Base-by-base conservation (phyloP, 2,797 vertebrate species). In the Cryptoblepharus egeriae region DNA sequence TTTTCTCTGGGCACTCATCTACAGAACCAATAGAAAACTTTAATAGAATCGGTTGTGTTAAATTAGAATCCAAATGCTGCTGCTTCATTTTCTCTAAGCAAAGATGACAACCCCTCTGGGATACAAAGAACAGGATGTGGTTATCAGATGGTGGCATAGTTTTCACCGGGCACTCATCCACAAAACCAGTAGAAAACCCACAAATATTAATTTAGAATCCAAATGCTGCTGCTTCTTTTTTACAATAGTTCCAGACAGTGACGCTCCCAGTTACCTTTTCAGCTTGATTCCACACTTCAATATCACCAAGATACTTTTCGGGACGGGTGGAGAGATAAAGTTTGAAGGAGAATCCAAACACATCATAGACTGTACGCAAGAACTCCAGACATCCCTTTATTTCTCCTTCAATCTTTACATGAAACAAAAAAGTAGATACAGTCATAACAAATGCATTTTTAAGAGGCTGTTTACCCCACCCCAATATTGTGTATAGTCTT, bases 261-360 rank as follows among this genome's bases (percentile, higher is more conserved):
- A 82, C 85, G 80, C 18, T 39, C 75, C 32, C 32, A 49, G 81
- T 95, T 93, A 99, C 98, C 97, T 98, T 99, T 94, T 99, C 99
- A 64, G 99, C 99, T 84, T 97, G 96, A 91, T 98, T 96, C 98
- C 99, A 99, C 68, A 98, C 91, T 89, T 96, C 95, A 69, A 96
- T 92, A 58, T 99, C 98, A 80, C 99, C 99, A 60, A 99, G 96
- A 89, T 97, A 99, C 91, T 99, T 99, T 93, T 99, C 98, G 5
- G 99, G 99, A 82, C 98, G 96, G 73, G 99, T 99, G 85, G 98
- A 98, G 77, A 99, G 97, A 94, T 99, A 98, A 83, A 99, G 95
- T 95, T 99, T 99, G 93, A 99, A 99, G 1, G 96, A 97, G 95
- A 99, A 99, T 90, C 98, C 99, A 85, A 99, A 99, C 78, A 98